Base-by-base conservation (phyloP, 2,888 invertebrate species). In the Frankliniella intonsa region DNA sequence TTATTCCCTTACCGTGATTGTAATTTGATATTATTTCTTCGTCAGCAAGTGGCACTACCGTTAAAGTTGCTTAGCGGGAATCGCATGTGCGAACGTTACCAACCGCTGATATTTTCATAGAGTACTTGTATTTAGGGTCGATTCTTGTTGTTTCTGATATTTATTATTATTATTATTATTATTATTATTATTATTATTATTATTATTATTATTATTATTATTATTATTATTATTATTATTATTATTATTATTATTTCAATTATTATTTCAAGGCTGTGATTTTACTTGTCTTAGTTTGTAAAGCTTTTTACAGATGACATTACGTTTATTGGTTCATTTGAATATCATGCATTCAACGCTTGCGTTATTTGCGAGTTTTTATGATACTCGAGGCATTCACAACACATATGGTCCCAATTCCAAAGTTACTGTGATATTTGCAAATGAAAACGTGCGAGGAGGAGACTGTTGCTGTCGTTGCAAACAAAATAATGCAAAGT, bases 101-200 rank as follows among this genome's bases (percentile, higher is more conserved):
- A 3, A 5, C 38, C 38, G 38, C 38, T 38, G 38, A 38, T 38
- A 38, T 38, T 38, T 38, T 38, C 38, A 38, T 38, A 38, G 38
- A 38, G 38, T 38, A 3, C 38, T 38, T 38, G 38, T 38, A n/a
- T n/a, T n/a, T n/a, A n/a, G n/a, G n/a, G n/a, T n/a, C n/a, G n/a
- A n/a, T 38, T 38, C 38, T 38, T 38, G 38, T 38, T 38, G 38
- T 38, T 38, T 38, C 7, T 55, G 55, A 55, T 55, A 19, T 14
- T 76, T 22, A 76, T 76, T 76, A 22, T 69, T 69, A 69, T 69
- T 69, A 69, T 69, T 69, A n/a, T 69, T 69, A 69, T 69, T 69
- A 69, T 69, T 8, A 69, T 69, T 69, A 22, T 69, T 19, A 69
- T 69, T 69, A 69, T 22, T n/a, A 65, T 65, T n/a, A 65, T 65